Conservation (phyloP, 2,113 vertebrate genomes). For the Puma concolor region DNA sequence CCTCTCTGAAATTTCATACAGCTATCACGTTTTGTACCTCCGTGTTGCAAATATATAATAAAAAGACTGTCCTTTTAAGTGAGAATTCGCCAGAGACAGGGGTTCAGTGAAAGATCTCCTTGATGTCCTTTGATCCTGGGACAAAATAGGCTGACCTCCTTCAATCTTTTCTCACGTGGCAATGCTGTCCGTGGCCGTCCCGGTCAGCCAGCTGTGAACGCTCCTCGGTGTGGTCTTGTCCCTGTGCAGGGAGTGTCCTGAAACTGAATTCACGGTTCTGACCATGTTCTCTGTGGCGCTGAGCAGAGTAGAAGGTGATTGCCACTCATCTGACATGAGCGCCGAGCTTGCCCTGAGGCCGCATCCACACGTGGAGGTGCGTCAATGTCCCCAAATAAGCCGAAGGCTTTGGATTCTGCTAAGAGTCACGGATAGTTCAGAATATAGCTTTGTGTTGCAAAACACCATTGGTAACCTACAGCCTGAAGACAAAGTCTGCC, state of each 20-base stretch:
- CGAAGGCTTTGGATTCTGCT: background rate
- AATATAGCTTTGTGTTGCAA: background rate
- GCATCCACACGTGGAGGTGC: accelerated
- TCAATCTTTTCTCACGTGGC: accelerated
- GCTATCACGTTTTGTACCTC: too few species aligned
- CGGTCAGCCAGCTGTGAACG: accelerated
- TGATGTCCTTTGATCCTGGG: background rate
- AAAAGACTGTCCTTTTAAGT: background rate
- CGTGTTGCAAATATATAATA: background rate
- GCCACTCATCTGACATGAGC: too few species aligned
- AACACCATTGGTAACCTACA: background rate
- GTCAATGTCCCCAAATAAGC: too few species aligned
- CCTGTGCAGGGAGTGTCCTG: background rate
- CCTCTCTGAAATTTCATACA: background rate
- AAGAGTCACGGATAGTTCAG: accelerated
- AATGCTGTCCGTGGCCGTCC: accelerated
- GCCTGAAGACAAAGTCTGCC: background rate
- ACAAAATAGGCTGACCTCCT: background rate
- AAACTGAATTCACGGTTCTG: background rate
- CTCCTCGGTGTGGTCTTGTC: too few species aligned
- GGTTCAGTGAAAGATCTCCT: background rate
- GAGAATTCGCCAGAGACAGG: background rate
- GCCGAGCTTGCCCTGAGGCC: background rate
- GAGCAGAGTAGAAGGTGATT: background rate
- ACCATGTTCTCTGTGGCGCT: accelerated